Evolutionary conservation across 2,113 vertebrate species (phyloP), one percentile per base, ranked within the genome.

Genomic region (Empidonax traillii): DNA sequence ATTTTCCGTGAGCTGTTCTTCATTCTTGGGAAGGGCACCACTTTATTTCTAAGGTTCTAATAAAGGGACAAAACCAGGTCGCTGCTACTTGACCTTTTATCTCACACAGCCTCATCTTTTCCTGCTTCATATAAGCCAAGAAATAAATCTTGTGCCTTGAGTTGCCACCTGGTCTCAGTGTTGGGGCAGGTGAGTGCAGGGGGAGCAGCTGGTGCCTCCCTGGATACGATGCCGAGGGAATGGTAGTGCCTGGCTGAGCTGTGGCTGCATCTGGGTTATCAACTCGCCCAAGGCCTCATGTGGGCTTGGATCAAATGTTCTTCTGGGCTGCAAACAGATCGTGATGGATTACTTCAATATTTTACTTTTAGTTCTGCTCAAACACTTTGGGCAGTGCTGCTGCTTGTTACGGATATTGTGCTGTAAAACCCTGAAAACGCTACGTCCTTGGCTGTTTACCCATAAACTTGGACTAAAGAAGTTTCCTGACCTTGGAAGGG

Each of bases 201-300:
- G 66, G 23, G 77, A 76, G 84, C 72, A 14, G 69, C 82, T 58
- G 91, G 19, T 14, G 12, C 37, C 2, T 31, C 35, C 33, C 39
- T 27, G 72, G n/a, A 43, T 30, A 49, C 18, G 5, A 4, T 28
- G 41, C 55, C 30, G 3, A 2, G n/a, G 41, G 87, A 41, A 25
- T 47, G 25, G 30, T 27, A 14, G 79, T 1, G 4, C 56, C 10
- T 3, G 19, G 19, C 61, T 23, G 63, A n/a, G 62, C 39, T 30
- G 47, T 1, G 25, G 7, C 30, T 4, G 20, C 2, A 2, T 10
- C 20, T 3, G 65, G 22, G 10, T 6, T 19, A 12, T 12, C 1
- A 9, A 2, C 52, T 18, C 17, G 1, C 10, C 73, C 2, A 13
- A 56, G 65, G 72, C 43, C 47, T 47, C 10, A 0, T 0, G 0